Evolutionary conservation across 1,140 invertebrate species (phyloP), one percentile per base, ranked within the genome.

Genomic region (Bemisia tabaci): DNA sequence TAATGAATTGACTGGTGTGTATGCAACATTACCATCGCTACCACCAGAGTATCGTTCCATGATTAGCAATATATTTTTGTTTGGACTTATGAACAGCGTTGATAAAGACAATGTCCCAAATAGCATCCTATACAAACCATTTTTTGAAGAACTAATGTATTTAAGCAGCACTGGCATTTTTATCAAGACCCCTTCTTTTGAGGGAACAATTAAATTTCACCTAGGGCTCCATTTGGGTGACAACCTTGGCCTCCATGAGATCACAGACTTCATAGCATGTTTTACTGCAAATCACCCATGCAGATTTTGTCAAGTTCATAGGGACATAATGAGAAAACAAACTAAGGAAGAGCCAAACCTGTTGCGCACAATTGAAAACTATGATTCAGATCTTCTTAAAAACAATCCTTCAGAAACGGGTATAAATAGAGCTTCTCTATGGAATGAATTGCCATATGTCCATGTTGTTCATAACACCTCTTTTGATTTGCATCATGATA

Each of bases 61-160:
- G 68, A 64, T 76, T 60, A 69, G 73, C 26, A 74, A 75, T 66
- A 74, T 77, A 62, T 75, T 73, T 71, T 65, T 74, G 24, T 59
- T 68, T 64, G 60, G 62, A 33, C 63, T 75, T 25, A 72, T 75
- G 33, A 71, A 75, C 68, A 67, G 72, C 22, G 48, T 70, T 61
- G 73, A 76, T 70, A 67, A 70, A 68, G 70, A 68, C 62, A n/a
- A 63, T 63, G 71, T 70, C 68, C 67, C 68, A 62, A 72, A 72
- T 70, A 26, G 67, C 60, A 63, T 69, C 27, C 67, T 74, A 68
- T 74, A 75, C 66, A 58, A 63, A 26, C 67, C 64, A 65, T 22
- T 74, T 25, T 71, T 74, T 63, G 22, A 73, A 68, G 73, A 77
- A 69, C n/a, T 77, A 1, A 65, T 65, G 22, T 66, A 68, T 63